Evolutionary conservation across 1,140 invertebrate species (phyloP), one percentile per base, ranked within the genome.

Genomic region (Drosophila ercepeae): DNA sequence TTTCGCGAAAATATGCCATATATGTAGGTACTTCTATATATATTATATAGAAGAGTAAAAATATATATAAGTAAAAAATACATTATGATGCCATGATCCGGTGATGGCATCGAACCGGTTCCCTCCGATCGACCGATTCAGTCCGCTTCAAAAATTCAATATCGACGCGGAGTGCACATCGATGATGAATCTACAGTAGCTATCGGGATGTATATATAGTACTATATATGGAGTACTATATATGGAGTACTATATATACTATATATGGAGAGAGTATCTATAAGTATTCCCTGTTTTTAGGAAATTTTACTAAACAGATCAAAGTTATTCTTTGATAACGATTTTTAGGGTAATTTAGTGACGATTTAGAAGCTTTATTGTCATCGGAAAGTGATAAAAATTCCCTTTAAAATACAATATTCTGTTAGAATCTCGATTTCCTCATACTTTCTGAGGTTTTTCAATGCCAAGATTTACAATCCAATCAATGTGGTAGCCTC

Each of bases 61-160:
- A n/a, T n/a, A n/a, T n/a, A 77, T 59, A 55, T 42, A 29, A 39
- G 71, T 60, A 77, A 61, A 64, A 58, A 53, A 60, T 76, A 65
- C 72, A 88, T 76, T 75, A 65, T 54, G 78, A 68, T 65, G 70
- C 51, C 52, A 65, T 76, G 67, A 84, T n/a, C n/a, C n/a, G n/a
- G n/a, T 81, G 81, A 86, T 86, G 81, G 70, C 82, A 86, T 81
- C 68, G 59, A 69, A 86, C 81, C 81, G 82, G 81, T 84, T 86
- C 23, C 50, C 9, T 23, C 23, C 21, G 21, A 5, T 23, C 25
- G 6, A 27, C 1, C 25, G 6, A 45, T 29, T 23, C 44, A 53
- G 39, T 42, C 41, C 39, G 45, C 53, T 48, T 48, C n/a, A n/a
- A 64, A 63, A 63, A 49, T 46, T 19, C 23, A 60, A 44, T 55